Conservation (phyloP, 2,797 vertebrate species). For the Taenioides sp. region DNA sequence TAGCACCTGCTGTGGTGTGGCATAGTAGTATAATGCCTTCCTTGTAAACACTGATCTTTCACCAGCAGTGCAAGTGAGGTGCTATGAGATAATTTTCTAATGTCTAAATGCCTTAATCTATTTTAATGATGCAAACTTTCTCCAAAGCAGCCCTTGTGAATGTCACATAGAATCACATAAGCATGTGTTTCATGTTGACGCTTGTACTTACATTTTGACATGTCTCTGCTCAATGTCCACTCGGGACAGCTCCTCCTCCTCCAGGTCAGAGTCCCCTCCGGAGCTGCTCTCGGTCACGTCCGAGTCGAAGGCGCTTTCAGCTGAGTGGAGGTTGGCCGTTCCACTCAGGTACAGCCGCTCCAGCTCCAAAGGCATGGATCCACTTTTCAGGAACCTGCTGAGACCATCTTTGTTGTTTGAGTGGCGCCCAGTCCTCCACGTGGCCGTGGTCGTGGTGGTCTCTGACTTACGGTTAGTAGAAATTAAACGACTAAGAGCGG, state of each 20-base stretch:
- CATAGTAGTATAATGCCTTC: slow-evolving; percentile 22
- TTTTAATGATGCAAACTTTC: background rate
- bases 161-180: background rate
- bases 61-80: slow-evolving; percentile 9
- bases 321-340: slow-evolving; percentile 85
- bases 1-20: slow-evolving; percentile 51
- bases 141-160: background rate
- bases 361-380: slow-evolving; percentile 87
- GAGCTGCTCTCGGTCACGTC: slow-evolving; percentile 98
- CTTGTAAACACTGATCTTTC: slow-evolving; percentile 27
- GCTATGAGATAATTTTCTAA: background rate
- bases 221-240: slow-evolving; percentile 90
- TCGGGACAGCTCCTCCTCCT: slow-evolving; percentile 91
- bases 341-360: slow-evolving; percentile 91
- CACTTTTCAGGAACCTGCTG: slow-evolving; percentile 86
- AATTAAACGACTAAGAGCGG: slow-evolving; percentile 82
- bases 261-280: slow-evolving; percentile 93
- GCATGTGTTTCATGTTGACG: slow-evolving; percentile 5
- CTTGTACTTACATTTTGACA: slow-evolving; percentile 90
- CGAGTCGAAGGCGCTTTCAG: slow-evolving; percentile 92
- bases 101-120: no score
- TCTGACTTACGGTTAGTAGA: slow-evolving; percentile 75
- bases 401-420: slow-evolving; percentile 85
- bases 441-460: slow-evolving; percentile 36
- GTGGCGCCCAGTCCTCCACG: slow-evolving; percentile 79